Evolutionary conservation across 1,140 invertebrate species (phyloP).

Genomic region (Halictus rubicundus): DNA sequence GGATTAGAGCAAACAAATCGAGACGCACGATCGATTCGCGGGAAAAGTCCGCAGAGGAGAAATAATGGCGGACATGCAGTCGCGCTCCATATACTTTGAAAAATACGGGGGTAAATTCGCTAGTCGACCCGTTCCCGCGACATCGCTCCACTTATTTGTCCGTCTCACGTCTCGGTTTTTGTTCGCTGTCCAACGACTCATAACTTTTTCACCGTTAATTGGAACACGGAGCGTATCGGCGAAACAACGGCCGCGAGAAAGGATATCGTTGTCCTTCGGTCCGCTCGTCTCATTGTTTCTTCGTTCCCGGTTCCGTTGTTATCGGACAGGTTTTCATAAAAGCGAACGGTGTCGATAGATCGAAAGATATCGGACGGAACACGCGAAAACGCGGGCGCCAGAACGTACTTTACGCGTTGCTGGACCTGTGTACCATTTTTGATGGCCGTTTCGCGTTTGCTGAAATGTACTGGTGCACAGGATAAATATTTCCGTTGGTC

Average conservation of each 20-base stretch:
- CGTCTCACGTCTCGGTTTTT: not conserved
- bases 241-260: not conserved
- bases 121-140: not conserved
- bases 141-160: not conserved
- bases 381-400: not conserved
- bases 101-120: not conserved
- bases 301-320: not conserved
- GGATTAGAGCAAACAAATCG: no score
- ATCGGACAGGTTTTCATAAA: conserved; percentile 9
- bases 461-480: no score
- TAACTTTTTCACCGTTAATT: not conserved
- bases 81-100: not conserved
- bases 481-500: no score
- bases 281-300: not conserved
- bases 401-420: not conserved
- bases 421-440: no score
- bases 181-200: not conserved
- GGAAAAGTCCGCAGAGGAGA: not conserved
- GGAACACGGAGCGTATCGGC: not conserved
- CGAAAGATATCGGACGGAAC: not conserved
- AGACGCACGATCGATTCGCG: not conserved
- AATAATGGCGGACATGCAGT: not conserved
- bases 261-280: not conserved
- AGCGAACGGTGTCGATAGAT: conserved; percentile 5
- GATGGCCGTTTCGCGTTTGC: no score